Base-by-base conservation (phyloP, 64 coral and sea anemone genomes). In the Stylophora pistillata region DNA sequence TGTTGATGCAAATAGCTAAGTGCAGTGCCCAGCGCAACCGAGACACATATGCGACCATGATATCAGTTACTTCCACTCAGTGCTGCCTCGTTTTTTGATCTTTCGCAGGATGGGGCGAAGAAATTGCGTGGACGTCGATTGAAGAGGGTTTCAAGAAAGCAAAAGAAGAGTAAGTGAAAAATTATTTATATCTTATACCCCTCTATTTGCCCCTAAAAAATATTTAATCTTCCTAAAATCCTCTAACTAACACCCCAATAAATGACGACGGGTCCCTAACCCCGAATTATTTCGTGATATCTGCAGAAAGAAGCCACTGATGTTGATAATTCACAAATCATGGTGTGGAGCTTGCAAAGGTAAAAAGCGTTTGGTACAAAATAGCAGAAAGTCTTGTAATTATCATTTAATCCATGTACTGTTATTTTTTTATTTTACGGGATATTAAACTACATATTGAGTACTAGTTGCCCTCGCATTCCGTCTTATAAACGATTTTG, bases 311-410 rank as follows among this genome's bases (percentile, higher is more conserved):
- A 88, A 72, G 37, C 93, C 90, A 17, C 16, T 98, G 27, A 88
- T 98, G 89, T 55, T 98, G 68, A 56, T 98, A 11, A 74, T 98
- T 18, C 93, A 95, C 87, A 98, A 98, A 28, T 90, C 92, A 5
- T 98, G 96, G 96, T 98, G 96, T 18, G 85, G 78, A 15, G 96
- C 96, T 3, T 98, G 96, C n/a, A 98, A 98, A 98, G 66, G 96
- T 98, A 80, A 34, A 53, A 15, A 84, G n/a, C 47, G 11, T 53
- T 13, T 11, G 21, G 16, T 0, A 4, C 2, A 2, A 41, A 13
- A 16, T 13, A 11, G 64, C 4, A 28, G 64, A 21, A 26, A 6
- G 23, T 26, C 26, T 68, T 11, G 23, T 68, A 68, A 47, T 47
- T 47, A 3, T 47, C 37, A 7, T 47, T 47, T 4, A 47, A 47